Percentiles rank a stretch among this genome's conserved stretches.
Conservation (phyloP, 2,113 vertebrate species). For the Coptodon bakossiorum region DNA sequence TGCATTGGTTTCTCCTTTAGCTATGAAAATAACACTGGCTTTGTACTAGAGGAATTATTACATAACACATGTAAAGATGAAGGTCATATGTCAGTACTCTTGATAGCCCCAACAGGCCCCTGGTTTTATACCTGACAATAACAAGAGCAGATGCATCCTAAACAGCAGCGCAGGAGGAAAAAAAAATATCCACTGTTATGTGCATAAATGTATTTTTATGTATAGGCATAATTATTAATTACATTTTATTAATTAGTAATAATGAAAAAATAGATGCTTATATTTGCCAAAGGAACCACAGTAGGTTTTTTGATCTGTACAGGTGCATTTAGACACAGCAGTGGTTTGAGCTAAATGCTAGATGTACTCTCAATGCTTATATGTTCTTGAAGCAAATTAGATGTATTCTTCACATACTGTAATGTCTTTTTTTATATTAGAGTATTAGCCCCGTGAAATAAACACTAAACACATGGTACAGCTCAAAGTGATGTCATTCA, state of each 20-base stretch:
- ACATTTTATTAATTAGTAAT: neutral
- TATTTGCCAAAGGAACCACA: neutral
- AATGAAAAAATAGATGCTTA: neutral
- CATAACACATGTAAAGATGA: neutral
- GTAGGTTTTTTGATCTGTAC: neutral
- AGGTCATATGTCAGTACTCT: neutral
- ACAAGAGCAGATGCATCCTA: neutral
- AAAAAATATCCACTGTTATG: neutral
- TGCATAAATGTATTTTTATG: neutral
- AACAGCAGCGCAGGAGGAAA: neutral
- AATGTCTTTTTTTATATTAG: neutral
- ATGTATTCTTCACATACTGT: neutral
- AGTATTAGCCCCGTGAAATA: neutral
- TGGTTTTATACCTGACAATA: neutral
- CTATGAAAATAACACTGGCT: neutral
- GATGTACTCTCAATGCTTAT: neutral
- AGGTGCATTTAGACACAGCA: neutral
- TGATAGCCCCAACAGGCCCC: neutral
- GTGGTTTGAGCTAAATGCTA: neutral
- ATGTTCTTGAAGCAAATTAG: neutral
- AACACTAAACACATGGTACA: neutral
- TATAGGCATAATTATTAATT: neutral
- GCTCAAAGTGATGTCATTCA: neutral
- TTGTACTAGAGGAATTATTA: neutral
- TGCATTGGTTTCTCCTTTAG: neutral